Evolutionary conservation across 2,797 vertebrate genomes (phyloP).

Genomic region (Anguilla marmorata): DNA sequence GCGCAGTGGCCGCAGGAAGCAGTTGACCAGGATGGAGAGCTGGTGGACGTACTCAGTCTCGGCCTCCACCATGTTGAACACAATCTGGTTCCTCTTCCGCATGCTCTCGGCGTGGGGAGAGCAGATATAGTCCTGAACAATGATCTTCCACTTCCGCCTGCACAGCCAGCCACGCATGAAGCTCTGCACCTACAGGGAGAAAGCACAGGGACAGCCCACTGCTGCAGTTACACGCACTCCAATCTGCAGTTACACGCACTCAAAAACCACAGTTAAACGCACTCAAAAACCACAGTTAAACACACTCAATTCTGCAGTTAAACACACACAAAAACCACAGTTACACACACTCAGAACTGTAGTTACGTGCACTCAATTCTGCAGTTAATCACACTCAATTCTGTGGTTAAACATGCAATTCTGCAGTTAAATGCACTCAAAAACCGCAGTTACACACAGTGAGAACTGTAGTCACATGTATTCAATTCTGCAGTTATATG

Average conservation of each 20-base stretch:
- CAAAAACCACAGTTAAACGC: not conserved
- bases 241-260: not conserved
- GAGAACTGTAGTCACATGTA: not conserved
- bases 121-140: slow-evolving; percentile 94
- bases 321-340: not conserved
- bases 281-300: not conserved
- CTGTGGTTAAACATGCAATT: no score
- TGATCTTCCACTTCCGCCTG: slow-evolving; percentile 94
- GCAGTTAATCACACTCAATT: no score
- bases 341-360: not conserved
- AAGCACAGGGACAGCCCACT: not conserved
- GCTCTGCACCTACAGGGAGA: slow-evolving; percentile 82
- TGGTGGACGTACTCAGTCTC: slow-evolving; percentile 85
- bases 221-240: not conserved
- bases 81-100: slow-evolving; percentile 95
- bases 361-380: no score
- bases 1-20: slow-evolving; percentile 86
- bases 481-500: not conserved
- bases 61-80: slow-evolving; percentile 94
- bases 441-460: not conserved
- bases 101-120: slow-evolving; percentile 95
- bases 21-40: slow-evolving; percentile 89
- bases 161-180: slow-evolving; percentile 96
- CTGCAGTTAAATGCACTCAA: no score
- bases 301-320: not conserved